These are phyloP conservation scores for Acyrthosiphon pisum DNA, from an alignment of 1,140 invertebrate genomes.

Conservation along the genomic window DNA sequence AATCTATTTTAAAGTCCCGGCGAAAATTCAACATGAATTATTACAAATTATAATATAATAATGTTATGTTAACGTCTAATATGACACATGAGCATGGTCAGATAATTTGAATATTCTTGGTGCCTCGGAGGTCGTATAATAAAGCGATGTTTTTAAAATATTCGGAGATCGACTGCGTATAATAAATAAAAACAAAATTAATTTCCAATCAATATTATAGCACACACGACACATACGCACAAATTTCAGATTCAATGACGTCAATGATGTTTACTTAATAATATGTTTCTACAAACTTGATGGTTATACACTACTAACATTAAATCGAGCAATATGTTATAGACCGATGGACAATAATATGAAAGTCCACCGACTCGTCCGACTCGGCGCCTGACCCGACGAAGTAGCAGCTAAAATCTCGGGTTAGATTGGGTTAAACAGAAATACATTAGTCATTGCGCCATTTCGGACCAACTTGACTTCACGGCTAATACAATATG, in stretches of 20 bases:
- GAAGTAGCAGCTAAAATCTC: neutral
- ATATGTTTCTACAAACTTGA: neutral
- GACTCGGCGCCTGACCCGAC: neutral
- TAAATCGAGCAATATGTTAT: neutral
- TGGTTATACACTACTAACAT: neutral
- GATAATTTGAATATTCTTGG: neutral
- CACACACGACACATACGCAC: neutral
- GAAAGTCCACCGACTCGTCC: neutral
- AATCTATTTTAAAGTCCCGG: neutral
- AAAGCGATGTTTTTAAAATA: neutral
- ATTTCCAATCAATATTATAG: neutral
- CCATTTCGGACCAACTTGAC: neutral
- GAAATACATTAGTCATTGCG: neutral
- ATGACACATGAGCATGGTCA: neutral
- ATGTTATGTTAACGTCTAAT: neutral
- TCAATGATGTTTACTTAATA: neutral
- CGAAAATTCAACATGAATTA: neutral
- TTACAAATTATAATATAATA: neutral
- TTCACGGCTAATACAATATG: neutral
- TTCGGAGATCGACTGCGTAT: neutral
- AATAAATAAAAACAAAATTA: neutral
- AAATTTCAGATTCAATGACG: neutral
- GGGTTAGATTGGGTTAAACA: neutral
- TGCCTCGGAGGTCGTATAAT: neutral
- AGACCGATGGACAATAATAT: neutral